Evolutionary conservation across 37 sponge, comb jelly and placozoan species (phyloP).

Genomic region (Ianthella basta): DNA sequence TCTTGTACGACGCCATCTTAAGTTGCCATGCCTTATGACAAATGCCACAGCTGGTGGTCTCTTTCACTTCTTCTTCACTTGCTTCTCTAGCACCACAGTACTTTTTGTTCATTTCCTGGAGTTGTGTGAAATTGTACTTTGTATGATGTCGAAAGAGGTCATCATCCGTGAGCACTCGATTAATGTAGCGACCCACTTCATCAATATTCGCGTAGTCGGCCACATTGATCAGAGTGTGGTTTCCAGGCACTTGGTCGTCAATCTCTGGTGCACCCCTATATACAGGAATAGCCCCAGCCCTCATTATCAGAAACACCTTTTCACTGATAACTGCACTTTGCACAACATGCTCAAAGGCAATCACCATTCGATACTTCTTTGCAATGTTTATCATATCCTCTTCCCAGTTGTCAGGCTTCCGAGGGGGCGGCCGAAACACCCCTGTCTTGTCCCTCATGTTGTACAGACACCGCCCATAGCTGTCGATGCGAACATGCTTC

Average conservation of each 20-base stretch:
- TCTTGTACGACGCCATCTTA: not conserved
- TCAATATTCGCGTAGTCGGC: conserved; percentile 22
- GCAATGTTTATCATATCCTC: conserved; percentile 16
- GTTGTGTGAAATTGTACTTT: not conserved
- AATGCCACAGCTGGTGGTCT: not conserved
- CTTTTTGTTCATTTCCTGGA: conserved; percentile 5
- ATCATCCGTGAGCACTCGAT: not conserved
- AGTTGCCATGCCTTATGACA: conserved; percentile 4
- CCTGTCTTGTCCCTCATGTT: conserved; percentile 35
- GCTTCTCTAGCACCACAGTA: not conserved
- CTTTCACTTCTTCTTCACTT: not conserved
- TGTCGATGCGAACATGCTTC: conserved; percentile 24
- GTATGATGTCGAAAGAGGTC: not conserved
- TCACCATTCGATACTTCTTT: conserved; percentile 6
- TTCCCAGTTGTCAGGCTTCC: conserved; percentile 29
- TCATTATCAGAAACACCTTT: conserved; percentile 14
- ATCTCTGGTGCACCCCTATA: conserved; percentile 22
- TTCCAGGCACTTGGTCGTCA: conserved; percentile 8
- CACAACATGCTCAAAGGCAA: conserved; percentile 18
- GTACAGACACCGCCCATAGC: conserved; percentile 25
- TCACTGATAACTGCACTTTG: not conserved
- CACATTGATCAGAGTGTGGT: conserved; percentile 23
- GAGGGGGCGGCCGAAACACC: conserved; percentile 11
- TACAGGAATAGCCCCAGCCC: conserved; percentile 18
- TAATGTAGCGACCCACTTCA: not conserved